Percentiles rank a stretch among this genome's conserved stretches.
Evolutionary conservation across 1,140 invertebrate species (phyloP).

Genomic region (Penaeus indicus): DNA sequence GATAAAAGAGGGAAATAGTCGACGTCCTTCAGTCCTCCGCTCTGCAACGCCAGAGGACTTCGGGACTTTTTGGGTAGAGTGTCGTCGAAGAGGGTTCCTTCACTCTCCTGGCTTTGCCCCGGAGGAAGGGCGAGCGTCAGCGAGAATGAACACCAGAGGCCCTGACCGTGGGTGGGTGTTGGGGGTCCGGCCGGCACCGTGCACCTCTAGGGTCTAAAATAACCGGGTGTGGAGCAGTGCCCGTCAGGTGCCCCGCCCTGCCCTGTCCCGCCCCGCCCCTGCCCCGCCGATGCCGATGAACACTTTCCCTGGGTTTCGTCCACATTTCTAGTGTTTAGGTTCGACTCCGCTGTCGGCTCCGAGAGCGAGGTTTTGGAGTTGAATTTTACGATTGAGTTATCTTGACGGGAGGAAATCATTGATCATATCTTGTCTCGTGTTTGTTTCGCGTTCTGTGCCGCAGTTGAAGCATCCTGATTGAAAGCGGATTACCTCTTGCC

Average conservation of each 20-base stretch:
- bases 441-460: no score
- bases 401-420: no score
- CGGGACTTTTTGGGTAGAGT: neutral
- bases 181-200: conserved; percentile 52
- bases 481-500: no score
- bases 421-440: no score
- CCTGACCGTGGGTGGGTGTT: conserved; percentile 8
- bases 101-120: conserved; percentile 28
- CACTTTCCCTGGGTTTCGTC: no score
- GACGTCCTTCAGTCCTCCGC: neutral
- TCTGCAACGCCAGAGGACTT: conserved; percentile 1
- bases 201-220: conserved; percentile 56
- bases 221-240: conserved; percentile 41
- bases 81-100: neutral
- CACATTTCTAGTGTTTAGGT: no score
- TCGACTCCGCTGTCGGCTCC: no score
- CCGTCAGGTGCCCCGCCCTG: conserved; percentile 44
- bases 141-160: conserved; percentile 13
- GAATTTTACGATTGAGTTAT: no score
- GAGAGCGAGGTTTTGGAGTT: no score
- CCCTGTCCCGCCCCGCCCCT: no score
- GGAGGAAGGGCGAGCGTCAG: neutral
- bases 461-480: no score
- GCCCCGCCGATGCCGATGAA: no score
- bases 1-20: neutral